A percentile compares a stretch with the other conserved stretches of the same genome.
phyloP scores from a whole-genome alignment of 2,113 vertebrate genomes.

The Dicrurus megarhynchus region DNA sequence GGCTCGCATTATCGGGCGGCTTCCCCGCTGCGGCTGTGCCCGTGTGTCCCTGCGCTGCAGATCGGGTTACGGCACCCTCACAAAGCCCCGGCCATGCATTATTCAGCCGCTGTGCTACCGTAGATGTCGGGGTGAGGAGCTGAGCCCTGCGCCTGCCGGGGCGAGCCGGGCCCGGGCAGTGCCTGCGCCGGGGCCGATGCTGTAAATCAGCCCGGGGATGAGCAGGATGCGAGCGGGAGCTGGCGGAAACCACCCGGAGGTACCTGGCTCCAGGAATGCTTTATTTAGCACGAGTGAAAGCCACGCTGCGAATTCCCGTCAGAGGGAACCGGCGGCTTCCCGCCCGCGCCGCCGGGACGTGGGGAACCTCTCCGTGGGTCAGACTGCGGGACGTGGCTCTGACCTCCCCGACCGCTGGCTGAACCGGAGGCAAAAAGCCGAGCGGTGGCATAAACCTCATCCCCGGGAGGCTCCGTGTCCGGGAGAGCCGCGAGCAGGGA shows the following conservation, averaged over 20 bases:
- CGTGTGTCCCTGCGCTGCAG: background rate
- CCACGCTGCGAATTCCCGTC: background rate
- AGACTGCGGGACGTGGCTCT: background rate
- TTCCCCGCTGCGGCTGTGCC: constrained; percentile 24
- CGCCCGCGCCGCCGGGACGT: rapidly evolving
- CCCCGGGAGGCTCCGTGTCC: background rate
- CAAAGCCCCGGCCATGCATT: constrained; percentile 63
- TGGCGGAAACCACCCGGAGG: constrained; percentile 4
- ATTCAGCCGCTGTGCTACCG: constrained; percentile 43
- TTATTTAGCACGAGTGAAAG: background rate
- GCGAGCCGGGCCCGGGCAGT: background rate
- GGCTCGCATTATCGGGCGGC: constrained; percentile 38
- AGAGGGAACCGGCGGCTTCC: background rate
- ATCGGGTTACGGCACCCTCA: constrained; percentile 57
- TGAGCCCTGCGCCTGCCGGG: background rate
- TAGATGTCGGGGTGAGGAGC: background rate
- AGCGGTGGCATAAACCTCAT: background rate
- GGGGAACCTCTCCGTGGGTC: background rate
- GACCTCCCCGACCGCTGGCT: background rate
- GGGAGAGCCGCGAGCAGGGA: background rate
- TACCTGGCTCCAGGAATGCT: constrained; percentile 29
- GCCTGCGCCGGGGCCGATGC: background rate
- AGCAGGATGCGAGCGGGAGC: background rate
- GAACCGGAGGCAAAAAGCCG: rapidly evolving
- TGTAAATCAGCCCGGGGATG: background rate